A percentile compares a stretch with the other conserved stretches of the same genome.
phyloP scores from a whole-genome alignment of 2,797 vertebrate species.

The Okamejei kenojei region DNA sequence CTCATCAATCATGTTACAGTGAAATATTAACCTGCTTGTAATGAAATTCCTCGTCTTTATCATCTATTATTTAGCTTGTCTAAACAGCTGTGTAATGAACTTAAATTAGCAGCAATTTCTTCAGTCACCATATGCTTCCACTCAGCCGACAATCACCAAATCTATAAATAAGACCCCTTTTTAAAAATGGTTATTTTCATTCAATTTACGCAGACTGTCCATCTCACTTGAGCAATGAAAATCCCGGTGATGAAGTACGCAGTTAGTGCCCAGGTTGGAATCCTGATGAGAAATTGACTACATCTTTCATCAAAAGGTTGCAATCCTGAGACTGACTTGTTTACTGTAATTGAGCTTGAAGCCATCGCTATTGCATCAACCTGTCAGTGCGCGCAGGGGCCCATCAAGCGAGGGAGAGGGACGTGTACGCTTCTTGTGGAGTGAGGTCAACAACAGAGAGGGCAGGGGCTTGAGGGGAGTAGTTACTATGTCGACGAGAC shows the following conservation, averaged over 20 bases:
- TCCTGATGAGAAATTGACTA: constrained; percentile 20
- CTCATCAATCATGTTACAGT: neutral
- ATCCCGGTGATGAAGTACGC: neutral
- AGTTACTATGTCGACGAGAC: neutral
- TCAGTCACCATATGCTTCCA: neutral
- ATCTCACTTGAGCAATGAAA: neutral
- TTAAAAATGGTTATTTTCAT: constrained; percentile 1
- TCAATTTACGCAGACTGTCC: neutral
- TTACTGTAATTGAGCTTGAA: constrained; percentile 28
- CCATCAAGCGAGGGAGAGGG: neutral
- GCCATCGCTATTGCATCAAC: constrained; percentile 14
- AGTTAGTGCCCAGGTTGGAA: neutral
- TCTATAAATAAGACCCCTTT: neutral
- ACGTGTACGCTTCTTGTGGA: neutral
- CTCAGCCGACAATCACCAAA: neutral
- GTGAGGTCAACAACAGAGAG: neutral
- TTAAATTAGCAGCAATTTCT: constrained; percentile 5
- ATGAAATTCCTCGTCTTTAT: constrained; percentile 12
- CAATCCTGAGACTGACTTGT: constrained; percentile 10
- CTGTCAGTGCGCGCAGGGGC: neutral
- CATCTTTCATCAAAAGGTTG: constrained; percentile 29
- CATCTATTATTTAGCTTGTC: constrained; percentile 16
- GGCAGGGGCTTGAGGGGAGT: no score
- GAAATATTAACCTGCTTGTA: constrained; percentile 3
- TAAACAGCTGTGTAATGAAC: constrained; percentile 7